These are phyloP conservation scores for Camponotus pennsylvanicus DNA, from an alignment of 1,140 invertebrate species.

Conservation along the genomic window DNA sequence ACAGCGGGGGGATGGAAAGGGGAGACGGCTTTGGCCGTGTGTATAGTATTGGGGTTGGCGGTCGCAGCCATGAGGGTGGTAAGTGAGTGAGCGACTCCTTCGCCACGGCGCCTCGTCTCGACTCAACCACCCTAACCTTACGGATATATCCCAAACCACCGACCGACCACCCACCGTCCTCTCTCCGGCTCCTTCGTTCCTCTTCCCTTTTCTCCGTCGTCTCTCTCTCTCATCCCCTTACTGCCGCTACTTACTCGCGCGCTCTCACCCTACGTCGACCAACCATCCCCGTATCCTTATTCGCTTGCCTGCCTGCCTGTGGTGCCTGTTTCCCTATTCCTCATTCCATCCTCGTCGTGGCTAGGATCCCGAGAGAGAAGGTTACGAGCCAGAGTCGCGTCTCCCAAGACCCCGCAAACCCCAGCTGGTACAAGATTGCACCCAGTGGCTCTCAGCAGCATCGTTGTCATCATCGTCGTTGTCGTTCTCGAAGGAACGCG, in stretches of 20 bases:
- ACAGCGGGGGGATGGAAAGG: conserved; percentile 36
- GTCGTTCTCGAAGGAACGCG: conserved; percentile 28
- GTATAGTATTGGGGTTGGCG: conserved; percentile 79
- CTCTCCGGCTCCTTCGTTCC: conserved; percentile 37
- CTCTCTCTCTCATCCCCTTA: conserved; percentile 48
- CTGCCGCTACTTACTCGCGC: conserved; percentile 62
- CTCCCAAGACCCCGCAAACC: conserved; percentile 81
- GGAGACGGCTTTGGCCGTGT: conserved; percentile 66
- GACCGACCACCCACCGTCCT: conserved; percentile 54
- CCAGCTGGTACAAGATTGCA: conserved; percentile 85
- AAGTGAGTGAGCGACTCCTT: conserved; percentile 85
- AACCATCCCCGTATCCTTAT: conserved; percentile 30
- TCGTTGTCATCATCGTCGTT: background rate
- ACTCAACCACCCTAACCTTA: conserved; percentile 71
- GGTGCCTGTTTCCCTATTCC: conserved; percentile 81
- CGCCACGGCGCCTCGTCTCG: conserved; percentile 79
- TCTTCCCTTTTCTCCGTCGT: conserved; percentile 49
- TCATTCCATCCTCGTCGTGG: conserved; percentile 76
- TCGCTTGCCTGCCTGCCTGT: conserved; percentile 49
- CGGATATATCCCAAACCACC: conserved; percentile 73
- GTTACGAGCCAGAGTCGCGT: conserved; percentile 80
- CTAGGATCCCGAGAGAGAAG: conserved; percentile 75
- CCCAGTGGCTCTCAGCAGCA: conserved; percentile 80
- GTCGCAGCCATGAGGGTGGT: conserved; percentile 83
- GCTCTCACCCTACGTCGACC: conserved; percentile 71